A percentile compares a stretch with the other conserved stretches of the same genome.
These are phyloP conservation scores for Aleiodes sp. DNA, from an alignment of 1,140 invertebrate genomes.

Conservation along the genomic window DNA sequence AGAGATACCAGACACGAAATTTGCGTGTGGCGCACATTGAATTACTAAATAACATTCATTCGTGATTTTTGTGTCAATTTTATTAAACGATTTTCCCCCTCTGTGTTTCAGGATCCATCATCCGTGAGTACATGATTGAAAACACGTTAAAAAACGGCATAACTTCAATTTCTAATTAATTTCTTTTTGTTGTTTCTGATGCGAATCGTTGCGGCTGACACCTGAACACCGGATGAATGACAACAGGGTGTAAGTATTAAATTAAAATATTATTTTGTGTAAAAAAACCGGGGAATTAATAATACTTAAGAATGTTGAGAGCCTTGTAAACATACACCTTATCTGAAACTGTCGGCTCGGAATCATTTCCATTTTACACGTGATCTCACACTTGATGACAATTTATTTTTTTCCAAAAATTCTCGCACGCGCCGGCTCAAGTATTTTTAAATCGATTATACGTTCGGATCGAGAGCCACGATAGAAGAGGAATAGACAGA, in stretches of 20 bases:
- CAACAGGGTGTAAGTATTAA: neutral
- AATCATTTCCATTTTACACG: conserved; percentile 12
- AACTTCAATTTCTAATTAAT: neutral
- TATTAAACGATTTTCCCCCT: neutral
- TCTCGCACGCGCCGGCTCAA: neutral
- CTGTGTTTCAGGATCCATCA: conserved; percentile 67
- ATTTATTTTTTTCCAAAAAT: neutral
- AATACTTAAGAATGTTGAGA: neutral
- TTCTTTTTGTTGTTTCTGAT: neutral
- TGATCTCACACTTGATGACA: neutral
- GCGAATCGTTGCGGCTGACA: neutral
- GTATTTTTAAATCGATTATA: neutral
- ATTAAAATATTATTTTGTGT: neutral
- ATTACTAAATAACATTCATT: conserved; percentile 1
- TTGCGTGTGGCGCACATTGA: neutral
- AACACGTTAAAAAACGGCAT: neutral
- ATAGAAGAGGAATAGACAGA: neutral
- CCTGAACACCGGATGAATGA: neutral
- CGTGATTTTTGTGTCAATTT: conserved; percentile 5
- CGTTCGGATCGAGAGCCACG: neutral
- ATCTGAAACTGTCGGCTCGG: neutral
- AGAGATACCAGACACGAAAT: neutral
- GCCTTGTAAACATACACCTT: conserved; percentile 5
- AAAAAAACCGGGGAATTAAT: neutral
- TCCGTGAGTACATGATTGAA: conserved; percentile 59